These are phyloP conservation scores for Molorchus minor DNA, from an alignment of 2,888 invertebrate species.

Conservation along the genomic window DNA sequence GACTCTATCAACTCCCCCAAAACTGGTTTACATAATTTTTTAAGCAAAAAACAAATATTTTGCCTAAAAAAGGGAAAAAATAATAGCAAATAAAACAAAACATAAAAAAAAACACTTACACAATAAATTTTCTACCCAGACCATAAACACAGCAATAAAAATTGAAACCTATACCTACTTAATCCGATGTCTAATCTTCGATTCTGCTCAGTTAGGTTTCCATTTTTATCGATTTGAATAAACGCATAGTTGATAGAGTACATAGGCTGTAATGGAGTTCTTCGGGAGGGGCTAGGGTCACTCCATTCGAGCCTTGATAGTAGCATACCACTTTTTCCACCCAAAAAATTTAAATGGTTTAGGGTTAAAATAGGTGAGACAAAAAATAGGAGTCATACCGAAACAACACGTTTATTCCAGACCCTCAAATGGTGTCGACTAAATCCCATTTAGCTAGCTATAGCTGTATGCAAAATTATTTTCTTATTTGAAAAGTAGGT, in stretches of 20 bases:
- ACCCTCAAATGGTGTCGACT: too few species aligned
- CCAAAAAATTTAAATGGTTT: not conserved
- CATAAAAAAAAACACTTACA: not conserved
- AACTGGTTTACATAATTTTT: too few species aligned
- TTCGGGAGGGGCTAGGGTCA: constrained; percentile 13
- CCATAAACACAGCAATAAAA: too few species aligned
- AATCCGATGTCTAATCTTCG: constrained; percentile 15
- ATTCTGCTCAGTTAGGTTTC: constrained; percentile 17
- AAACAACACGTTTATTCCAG: too few species aligned
- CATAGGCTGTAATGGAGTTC: constrained; percentile 22
- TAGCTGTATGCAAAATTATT: too few species aligned
- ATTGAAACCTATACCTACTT: too few species aligned
- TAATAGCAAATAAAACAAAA: not conserved
- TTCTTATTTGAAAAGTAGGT: too few species aligned
- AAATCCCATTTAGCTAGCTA: too few species aligned
- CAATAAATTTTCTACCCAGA: too few species aligned
- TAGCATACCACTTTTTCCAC: constrained; percentile 29
- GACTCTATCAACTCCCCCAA: too few species aligned
- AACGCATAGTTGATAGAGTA: constrained; percentile 32
- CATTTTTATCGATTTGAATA: constrained; percentile 7
- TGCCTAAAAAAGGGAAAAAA: too few species aligned
- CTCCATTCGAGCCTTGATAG: constrained; percentile 10
- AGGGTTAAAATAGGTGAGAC: not conserved
- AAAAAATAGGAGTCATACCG: not conserved
- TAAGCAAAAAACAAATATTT: too few species aligned